A percentile compares a stretch with the other conserved stretches of the same genome.
These are phyloP conservation scores for Scytalopus superciliaris DNA, from an alignment of 2,113 vertebrate species.

Conservation along the genomic window DNA sequence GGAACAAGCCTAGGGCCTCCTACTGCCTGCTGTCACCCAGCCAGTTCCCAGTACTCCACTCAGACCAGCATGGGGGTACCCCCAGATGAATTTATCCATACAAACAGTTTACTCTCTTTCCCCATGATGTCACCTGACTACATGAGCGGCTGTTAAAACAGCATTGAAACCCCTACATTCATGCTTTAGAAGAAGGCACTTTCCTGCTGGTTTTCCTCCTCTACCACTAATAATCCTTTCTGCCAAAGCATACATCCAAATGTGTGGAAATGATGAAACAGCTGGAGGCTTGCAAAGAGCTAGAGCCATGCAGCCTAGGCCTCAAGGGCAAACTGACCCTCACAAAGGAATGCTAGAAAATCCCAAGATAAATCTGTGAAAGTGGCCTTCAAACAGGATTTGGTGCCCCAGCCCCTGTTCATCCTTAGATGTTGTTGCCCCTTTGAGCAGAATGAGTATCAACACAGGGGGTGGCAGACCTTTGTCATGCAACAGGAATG, in stretches of 20 bases:
- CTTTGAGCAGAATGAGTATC: constrained; percentile 12
- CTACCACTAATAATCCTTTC: not conserved
- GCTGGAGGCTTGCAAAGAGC: not conserved
- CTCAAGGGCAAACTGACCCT: not conserved
- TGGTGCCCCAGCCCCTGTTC: not conserved
- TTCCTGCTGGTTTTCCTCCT: not conserved
- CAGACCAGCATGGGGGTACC: accelerated
- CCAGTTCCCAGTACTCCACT: not conserved
- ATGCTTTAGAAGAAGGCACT: not conserved
- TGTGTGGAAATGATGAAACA: not conserved
- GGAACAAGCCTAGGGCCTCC: not conserved
- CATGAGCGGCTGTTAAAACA: accelerated
- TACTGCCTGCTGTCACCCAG: accelerated
- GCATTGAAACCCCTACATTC: accelerated
- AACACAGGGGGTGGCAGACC: not conserved
- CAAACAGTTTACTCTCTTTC: not conserved
- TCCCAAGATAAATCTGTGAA: not conserved
- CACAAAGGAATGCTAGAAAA: not conserved
- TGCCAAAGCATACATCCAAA: not conserved
- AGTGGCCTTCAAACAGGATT: constrained; percentile 11
- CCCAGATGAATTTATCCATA: accelerated
- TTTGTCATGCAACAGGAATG: constrained; percentile 47
- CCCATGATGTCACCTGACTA: not conserved
- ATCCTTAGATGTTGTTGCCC: not conserved
- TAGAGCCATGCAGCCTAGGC: not conserved